These are phyloP conservation scores for Diarsia dahlii DNA, from an alignment of 2,888 invertebrate species.

Conservation along the genomic window DNA sequence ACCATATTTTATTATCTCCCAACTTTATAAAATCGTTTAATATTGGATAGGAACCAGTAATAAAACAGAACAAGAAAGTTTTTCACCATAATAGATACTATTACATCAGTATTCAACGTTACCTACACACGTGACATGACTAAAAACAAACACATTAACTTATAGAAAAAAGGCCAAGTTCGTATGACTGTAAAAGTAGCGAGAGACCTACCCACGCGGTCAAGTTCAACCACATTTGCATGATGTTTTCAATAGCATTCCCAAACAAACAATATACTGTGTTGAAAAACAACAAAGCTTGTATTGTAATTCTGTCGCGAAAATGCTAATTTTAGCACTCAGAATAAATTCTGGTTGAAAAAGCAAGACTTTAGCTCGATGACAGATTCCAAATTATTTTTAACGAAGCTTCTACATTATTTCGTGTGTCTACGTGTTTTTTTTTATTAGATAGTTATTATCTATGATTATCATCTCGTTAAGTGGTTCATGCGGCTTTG, in stretches of 20 bases:
- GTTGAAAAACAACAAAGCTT: slow-evolving; percentile 22
- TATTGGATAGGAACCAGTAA: not conserved
- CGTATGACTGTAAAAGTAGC: slow-evolving; percentile 16
- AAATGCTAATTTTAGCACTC: slow-evolving; percentile 27
- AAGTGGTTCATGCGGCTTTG: slow-evolving; percentile 13
- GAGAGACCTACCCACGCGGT: slow-evolving; percentile 30
- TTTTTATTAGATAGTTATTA: not conserved
- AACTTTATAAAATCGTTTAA: not conserved
- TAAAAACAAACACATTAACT: slow-evolving; percentile 32
- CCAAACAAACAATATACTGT: slow-evolving; percentile 28
- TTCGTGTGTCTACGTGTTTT: slow-evolving; percentile 9
- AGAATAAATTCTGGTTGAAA: slow-evolving; percentile 12
- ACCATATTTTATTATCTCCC: not conserved
- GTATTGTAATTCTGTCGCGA: not conserved
- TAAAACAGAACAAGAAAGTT: not conserved
- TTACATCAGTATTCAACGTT: not conserved
- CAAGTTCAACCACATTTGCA: slow-evolving; percentile 56
- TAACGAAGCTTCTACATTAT: slow-evolving; percentile 15
- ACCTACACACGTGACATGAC: slow-evolving; percentile 19
- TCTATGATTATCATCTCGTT: slow-evolving; percentile 6
- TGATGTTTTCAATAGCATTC: slow-evolving; percentile 24
- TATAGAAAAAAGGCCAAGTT: slow-evolving; percentile 44
- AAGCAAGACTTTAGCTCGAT: slow-evolving; percentile 16
- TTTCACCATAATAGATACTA: not conserved
- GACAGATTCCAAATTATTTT: slow-evolving; percentile 32